Conservation (phyloP, 2,113 vertebrate species). For the Anguilla japonica region DNA sequence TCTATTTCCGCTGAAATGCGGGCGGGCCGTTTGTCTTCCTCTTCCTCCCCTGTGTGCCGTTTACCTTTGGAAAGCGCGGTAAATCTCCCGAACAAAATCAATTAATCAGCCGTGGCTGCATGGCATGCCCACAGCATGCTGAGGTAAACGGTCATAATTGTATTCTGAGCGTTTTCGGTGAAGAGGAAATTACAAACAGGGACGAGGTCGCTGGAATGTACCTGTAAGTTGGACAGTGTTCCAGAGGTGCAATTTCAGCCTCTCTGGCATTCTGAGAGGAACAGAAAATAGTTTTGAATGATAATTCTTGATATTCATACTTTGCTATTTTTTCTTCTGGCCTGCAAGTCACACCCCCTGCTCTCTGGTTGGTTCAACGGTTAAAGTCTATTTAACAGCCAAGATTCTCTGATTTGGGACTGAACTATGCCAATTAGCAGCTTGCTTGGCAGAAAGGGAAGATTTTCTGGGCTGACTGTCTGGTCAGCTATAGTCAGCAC, state of each 20-base stretch:
- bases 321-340: not conserved
- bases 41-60: conserved; percentile 50
- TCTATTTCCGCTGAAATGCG: conserved; percentile 60
- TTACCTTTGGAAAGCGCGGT: conserved; percentile 59
- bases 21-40: conserved; percentile 57
- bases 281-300: not conserved
- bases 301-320: not conserved
- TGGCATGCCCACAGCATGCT: conserved; percentile 31
- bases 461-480: not conserved
- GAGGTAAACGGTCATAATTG: conserved; percentile 33
- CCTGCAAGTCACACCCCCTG: not conserved
- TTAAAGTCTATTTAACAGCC: not conserved
- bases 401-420: not conserved
- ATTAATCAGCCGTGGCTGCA: conserved; percentile 56
- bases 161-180: not conserved
- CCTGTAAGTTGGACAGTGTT: not conserved
- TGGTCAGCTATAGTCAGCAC: not conserved
- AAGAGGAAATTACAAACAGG: not conserved
- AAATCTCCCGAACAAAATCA: conserved; percentile 58
- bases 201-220: not conserved
- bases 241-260: not conserved
- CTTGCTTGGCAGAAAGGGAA: not conserved
- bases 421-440: not conserved
- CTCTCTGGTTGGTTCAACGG: not conserved
- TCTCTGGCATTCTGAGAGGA: not conserved